These are phyloP conservation scores for Triops longicaudatus DNA, from an alignment of 1,140 invertebrate species.

Conservation along the genomic window DNA sequence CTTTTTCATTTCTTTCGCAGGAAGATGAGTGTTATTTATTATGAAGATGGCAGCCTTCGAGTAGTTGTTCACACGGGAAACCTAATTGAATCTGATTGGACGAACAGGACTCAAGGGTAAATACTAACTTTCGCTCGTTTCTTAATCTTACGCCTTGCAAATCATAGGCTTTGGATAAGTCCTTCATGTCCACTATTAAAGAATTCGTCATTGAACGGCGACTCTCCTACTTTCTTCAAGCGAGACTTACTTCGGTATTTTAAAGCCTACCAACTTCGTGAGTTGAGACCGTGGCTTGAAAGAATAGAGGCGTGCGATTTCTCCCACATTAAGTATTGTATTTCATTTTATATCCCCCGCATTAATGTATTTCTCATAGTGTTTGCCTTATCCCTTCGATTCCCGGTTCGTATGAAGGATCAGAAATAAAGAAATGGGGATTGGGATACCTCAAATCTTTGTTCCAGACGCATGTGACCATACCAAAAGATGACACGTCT, in stretches of 20 bases:
- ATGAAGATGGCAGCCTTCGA: constrained; percentile 68
- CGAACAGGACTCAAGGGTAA: constrained; percentile 86
- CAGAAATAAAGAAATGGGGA: constrained; percentile 53
- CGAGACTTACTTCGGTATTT: constrained; percentile 74
- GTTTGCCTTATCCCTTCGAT: constrained; percentile 77
- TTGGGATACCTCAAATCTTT: constrained; percentile 58
- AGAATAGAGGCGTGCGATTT: constrained; percentile 68
- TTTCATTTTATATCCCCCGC: neutral
- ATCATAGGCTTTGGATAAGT: constrained; percentile 70
- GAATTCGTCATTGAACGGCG: constrained; percentile 51
- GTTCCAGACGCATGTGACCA: constrained; percentile 50
- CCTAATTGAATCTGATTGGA: constrained; percentile 82
- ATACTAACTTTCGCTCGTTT: neutral
- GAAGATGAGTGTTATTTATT: constrained; percentile 82
- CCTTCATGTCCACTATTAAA: constrained; percentile 58
- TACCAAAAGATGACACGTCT: constrained; percentile 41
- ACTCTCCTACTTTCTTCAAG: constrained; percentile 78
- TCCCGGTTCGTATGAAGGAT: constrained; percentile 64
- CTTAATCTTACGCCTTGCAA: constrained; percentile 8
- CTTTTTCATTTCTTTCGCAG: constrained; percentile 41
- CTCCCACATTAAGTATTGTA: constrained; percentile 60
- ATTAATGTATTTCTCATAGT: constrained; percentile 41
- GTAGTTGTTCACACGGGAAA: constrained; percentile 89
- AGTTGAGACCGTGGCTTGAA: constrained; percentile 62
- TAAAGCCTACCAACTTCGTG: constrained; percentile 56